Evolutionary conservation across 1,140 invertebrate genomes (phyloP).

Genomic region (Pentalonia nigronervosa): DNA sequence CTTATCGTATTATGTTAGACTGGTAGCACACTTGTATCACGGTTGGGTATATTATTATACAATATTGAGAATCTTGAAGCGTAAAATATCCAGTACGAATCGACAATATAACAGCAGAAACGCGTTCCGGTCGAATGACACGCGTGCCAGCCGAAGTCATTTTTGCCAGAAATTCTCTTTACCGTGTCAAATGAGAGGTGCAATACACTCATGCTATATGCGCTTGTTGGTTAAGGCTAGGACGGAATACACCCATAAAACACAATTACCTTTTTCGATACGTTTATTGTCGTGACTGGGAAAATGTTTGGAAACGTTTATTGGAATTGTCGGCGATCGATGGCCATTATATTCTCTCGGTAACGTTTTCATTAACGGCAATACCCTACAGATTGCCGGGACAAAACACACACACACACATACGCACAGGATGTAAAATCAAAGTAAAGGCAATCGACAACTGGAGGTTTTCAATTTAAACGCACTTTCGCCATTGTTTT

Average conservation of each 20-base stretch:
- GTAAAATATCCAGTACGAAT: not conserved
- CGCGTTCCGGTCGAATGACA: not conserved
- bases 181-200: not conserved
- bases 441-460: not conserved
- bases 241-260: not conserved
- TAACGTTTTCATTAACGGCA: not conserved
- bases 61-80: not conserved
- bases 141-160: not conserved
- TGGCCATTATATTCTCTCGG: not conserved
- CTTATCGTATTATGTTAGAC: not conserved
- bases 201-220: not conserved
- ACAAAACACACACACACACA: not conserved
- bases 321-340: not conserved
- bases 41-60: not conserved
- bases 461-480: not conserved
- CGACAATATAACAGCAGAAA: not conserved
- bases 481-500: not conserved
- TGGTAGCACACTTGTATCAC: not conserved
- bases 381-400: not conserved
- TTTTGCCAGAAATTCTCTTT: not conserved
- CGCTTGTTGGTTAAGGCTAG: not conserved
- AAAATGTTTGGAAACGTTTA: not conserved
- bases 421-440: not conserved
- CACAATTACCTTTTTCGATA: slow-evolving; percentile 3
- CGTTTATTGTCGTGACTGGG: not conserved